Percentiles rank a stretch among this genome's conserved stretches.
Evolutionary conservation across 2,113 vertebrate genomes (phyloP).

Genomic region (Noctilio leporinus): DNA sequence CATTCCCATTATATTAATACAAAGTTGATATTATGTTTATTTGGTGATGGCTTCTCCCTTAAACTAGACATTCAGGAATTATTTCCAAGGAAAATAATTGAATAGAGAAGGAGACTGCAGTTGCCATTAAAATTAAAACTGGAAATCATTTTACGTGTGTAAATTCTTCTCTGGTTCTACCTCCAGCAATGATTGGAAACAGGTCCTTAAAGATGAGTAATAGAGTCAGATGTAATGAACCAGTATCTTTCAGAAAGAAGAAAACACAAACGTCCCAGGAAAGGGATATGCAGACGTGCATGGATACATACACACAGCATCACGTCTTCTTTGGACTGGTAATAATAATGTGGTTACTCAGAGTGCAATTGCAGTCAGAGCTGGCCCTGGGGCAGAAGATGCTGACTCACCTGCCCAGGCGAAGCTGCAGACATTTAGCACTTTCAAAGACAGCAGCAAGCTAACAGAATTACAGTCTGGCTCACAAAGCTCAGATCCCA

Average conservation of each 20-base stretch:
- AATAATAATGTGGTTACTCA: not conserved
- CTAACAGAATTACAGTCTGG: constrained; percentile 24
- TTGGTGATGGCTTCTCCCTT: constrained; percentile 26
- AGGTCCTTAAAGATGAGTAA: constrained; percentile 44
- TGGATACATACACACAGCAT: not conserved
- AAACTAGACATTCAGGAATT: constrained; percentile 42
- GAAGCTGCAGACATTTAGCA: constrained; percentile 17
- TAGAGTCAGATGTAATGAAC: constrained; percentile 50
- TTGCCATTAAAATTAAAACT: constrained; percentile 60
- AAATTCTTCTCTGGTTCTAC: constrained; percentile 28
- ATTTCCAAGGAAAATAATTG: constrained; percentile 58
- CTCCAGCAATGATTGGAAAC: constrained; percentile 14
- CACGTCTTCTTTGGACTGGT: constrained; percentile 5
- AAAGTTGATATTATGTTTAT: constrained; percentile 49
- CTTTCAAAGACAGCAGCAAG: not conserved
- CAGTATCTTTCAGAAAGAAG: not conserved
- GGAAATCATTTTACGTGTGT: constrained; percentile 36
- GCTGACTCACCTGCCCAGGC: constrained; percentile 21
- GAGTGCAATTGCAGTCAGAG: not conserved
- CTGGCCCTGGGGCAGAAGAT: not conserved
- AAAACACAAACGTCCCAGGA: not conserved
- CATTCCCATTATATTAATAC: not conserved
- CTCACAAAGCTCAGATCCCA: not conserved
- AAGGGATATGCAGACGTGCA: not conserved
- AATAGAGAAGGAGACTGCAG: not conserved